Conservation (phyloP, 1,140 invertebrate genomes). For the Lineus longissimus region DNA sequence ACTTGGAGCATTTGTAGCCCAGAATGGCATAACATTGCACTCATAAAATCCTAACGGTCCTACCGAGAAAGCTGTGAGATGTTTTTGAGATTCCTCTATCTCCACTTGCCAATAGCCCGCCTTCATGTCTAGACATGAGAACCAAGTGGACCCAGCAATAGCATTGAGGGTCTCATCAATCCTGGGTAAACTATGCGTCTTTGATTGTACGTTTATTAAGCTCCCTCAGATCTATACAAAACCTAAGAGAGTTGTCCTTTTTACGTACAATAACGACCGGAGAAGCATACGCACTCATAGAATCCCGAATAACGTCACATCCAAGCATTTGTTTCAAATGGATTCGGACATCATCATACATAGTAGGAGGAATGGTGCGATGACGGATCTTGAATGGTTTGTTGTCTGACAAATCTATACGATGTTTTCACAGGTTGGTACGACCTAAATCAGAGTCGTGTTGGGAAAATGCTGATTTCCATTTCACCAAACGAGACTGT, state of each 20-base stretch:
- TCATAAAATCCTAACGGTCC: conserved; percentile 21
- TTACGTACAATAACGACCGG: no score
- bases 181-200: no score
- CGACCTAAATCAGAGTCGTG: no score
- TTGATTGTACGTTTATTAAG: no score
- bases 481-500: no score
- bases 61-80: conserved; percentile 38
- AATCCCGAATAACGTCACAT: conserved; percentile 51
- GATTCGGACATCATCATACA: conserved; percentile 4
- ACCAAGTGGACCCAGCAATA: conserved; percentile 51
- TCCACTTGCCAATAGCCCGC: no score
- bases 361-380: background rate
- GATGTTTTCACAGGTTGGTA: background rate
- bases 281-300: conserved; percentile 40
- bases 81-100: conserved; percentile 24
- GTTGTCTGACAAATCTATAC: no score
- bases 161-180: no score
- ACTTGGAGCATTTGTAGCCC: conserved; percentile 19
- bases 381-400: no score
- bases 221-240: no score
- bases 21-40: conserved; percentile 21
- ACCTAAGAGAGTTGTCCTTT: no score
- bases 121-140: conserved; percentile 56
- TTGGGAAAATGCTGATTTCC: no score
- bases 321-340: conserved; percentile 58